Percentiles rank a stretch among this genome's conserved stretches.
Evolutionary conservation across 2,888 invertebrate species (phyloP).

Genomic region (Agelastica alni): DNA sequence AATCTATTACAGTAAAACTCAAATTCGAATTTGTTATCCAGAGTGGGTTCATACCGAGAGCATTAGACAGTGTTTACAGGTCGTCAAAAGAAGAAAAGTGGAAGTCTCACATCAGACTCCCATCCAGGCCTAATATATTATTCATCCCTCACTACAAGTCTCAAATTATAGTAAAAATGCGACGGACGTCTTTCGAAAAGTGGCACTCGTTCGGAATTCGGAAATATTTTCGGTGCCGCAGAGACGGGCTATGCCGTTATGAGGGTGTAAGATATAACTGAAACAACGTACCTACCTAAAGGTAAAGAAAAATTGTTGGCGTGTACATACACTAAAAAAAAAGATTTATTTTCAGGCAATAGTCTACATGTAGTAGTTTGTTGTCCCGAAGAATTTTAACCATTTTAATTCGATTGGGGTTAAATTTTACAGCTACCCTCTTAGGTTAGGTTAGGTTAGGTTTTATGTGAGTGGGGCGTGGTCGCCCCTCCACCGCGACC

Average conservation of each 20-base stretch:
- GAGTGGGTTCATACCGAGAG: conserved; percentile 23
- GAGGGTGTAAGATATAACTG: not conserved
- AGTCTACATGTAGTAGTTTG: too few relatives aligned
- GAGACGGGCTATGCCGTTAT: conserved; percentile 4
- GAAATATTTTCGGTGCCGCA: conserved; percentile 29
- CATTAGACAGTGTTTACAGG: conserved; percentile 32
- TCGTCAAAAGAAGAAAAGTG: conserved; percentile 26
- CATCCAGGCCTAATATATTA: conserved; percentile 37
- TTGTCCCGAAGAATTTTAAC: too few relatives aligned
- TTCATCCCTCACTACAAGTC: conserved; percentile 37
- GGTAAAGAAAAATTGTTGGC: too few relatives aligned
- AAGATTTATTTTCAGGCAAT: too few relatives aligned
- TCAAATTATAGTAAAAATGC: conserved; percentile 42
- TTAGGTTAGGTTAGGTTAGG: too few relatives aligned
- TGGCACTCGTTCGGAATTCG: conserved; percentile 37
- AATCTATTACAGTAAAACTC: conserved; percentile 14
- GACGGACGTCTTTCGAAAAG: conserved; percentile 35
- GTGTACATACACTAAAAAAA: too few relatives aligned
- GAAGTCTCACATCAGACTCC: conserved; percentile 34
- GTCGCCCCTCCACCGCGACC: too few relatives aligned
- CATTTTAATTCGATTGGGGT: too few relatives aligned
- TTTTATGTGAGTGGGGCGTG: too few relatives aligned
- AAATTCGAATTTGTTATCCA: conserved; percentile 12
- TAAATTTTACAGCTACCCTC: too few relatives aligned
- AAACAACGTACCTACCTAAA: too few relatives aligned